Evolutionary conservation across 2,888 invertebrate genomes (phyloP).

Genomic region (Agrochola macilenta): DNA sequence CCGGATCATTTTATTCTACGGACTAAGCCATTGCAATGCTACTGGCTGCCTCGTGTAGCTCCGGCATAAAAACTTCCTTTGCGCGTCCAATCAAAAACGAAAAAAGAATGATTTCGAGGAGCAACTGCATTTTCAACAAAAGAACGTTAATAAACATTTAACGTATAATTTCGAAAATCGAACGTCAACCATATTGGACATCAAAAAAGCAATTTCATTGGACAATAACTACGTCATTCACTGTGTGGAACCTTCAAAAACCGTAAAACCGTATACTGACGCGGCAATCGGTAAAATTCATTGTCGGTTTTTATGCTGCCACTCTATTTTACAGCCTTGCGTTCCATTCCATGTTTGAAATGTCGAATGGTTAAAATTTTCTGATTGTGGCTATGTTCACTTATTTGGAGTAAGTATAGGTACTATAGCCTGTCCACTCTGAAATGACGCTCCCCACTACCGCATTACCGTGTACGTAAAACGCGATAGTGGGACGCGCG

Average conservation of each 20-base stretch:
- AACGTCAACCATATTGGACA: conserved; percentile 73
- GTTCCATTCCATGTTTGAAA: conserved; percentile 52
- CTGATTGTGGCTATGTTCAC: conserved; percentile 23
- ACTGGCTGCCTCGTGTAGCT: no score
- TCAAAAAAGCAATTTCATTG: conserved; percentile 79
- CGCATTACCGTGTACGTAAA: no score
- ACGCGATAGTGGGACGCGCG: no score
- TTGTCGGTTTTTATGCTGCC: conserved; percentile 67
- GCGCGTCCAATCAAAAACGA: conserved; percentile 4
- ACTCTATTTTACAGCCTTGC: conserved; percentile 63
- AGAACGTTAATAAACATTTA: conserved; percentile 56
- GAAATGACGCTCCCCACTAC: no score
- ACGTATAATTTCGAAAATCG: conserved; percentile 69
- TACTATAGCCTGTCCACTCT: no score
- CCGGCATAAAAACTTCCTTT: no score
- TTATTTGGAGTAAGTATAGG: conserved; percentile 4
- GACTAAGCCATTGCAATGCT: no score
- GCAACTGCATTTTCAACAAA: conserved; percentile 44
- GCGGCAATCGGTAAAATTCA: conserved; percentile 71
- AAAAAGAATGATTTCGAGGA: conserved; percentile 14
- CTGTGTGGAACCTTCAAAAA: conserved; percentile 64
- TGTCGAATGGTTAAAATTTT: conserved; percentile 40
- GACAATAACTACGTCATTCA: conserved; percentile 75
- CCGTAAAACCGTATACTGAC: conserved; percentile 68
- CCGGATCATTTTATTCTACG: no score